These are phyloP conservation scores for Megathymus violae DNA, from an alignment of 1,140 invertebrate genomes.

Conservation along the genomic window DNA sequence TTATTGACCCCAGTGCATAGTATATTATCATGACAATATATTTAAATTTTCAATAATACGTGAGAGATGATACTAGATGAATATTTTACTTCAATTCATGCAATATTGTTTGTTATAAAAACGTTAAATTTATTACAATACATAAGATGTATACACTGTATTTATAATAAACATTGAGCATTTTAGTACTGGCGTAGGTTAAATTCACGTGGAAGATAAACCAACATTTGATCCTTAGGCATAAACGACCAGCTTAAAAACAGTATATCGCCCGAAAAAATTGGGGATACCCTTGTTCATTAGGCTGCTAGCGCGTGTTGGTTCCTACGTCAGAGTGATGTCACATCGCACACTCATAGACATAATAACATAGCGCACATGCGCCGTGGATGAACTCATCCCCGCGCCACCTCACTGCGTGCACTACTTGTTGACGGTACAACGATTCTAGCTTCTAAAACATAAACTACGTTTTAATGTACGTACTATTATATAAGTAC, in stretches of 20 bases:
- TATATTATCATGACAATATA: constrained; percentile 1
- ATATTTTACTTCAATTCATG: neutral
- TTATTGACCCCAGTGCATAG: constrained; percentile 3
- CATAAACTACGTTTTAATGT: constrained; percentile 7
- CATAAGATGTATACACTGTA: too few species aligned
- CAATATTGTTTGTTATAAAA: neutral
- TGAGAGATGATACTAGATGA: neutral
- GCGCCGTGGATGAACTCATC: constrained; percentile 70
- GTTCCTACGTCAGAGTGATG: constrained; percentile 78
- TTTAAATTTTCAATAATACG: neutral
- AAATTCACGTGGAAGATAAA: too few species aligned
- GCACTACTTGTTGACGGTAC: constrained; percentile 43
- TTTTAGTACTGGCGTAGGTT: too few species aligned
- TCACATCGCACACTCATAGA: constrained; percentile 73
- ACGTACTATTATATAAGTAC: too few species aligned
- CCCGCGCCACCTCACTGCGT: constrained; percentile 47
- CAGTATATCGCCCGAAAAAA: constrained; percentile 40
- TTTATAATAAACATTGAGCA: too few species aligned
- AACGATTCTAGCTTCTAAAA: constrained; percentile 34
- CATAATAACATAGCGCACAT: constrained; percentile 74
- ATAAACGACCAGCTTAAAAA: constrained; percentile 26
- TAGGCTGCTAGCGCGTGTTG: constrained; percentile 56
- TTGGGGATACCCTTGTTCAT: constrained; percentile 76
- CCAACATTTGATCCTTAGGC: too few species aligned
- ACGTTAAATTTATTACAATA: too few species aligned